phyloP scores from a whole-genome alignment of 2,888 invertebrate genomes.

The Acanthosepion lycidas region DNA sequence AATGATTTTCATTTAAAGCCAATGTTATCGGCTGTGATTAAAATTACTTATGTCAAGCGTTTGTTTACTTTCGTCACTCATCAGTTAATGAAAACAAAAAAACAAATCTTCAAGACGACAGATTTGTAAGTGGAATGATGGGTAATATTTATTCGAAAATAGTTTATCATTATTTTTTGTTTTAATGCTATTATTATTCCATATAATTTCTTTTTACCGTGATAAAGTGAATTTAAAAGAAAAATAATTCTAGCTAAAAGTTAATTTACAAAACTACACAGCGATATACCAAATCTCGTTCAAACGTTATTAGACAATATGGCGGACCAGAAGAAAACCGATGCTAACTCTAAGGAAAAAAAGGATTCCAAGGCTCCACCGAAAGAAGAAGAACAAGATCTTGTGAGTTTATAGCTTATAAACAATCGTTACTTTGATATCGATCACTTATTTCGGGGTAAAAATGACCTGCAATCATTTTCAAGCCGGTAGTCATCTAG shows the following conservation, averaged over 20 bases:
- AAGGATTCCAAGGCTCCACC: constrained; percentile 77
- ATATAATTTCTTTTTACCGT: background rate
- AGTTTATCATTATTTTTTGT: background rate
- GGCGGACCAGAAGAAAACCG: constrained; percentile 74
- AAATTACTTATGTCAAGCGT: background rate
- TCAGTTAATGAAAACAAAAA: background rate
- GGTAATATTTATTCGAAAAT: background rate
- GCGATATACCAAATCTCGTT: background rate
- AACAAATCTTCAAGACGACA: background rate
- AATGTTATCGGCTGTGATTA: background rate
- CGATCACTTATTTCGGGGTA: background rate
- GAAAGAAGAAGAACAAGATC: constrained; percentile 76
- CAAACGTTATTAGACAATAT: constrained; percentile 57
- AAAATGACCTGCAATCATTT: background rate
- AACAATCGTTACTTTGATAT: background rate
- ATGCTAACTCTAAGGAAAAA: constrained; percentile 73
- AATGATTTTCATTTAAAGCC: background rate
- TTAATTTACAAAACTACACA: background rate
- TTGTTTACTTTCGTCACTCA: background rate
- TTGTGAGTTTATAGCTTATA: constrained; percentile 63
- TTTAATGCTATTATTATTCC: background rate
- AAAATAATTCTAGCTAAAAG: background rate
- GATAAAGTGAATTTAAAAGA: background rate
- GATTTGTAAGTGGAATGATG: background rate
- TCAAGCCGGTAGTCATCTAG: background rate